phyloP scores from a whole-genome alignment of 1,140 invertebrate species.

The Brachionus calyciflorus region DNA sequence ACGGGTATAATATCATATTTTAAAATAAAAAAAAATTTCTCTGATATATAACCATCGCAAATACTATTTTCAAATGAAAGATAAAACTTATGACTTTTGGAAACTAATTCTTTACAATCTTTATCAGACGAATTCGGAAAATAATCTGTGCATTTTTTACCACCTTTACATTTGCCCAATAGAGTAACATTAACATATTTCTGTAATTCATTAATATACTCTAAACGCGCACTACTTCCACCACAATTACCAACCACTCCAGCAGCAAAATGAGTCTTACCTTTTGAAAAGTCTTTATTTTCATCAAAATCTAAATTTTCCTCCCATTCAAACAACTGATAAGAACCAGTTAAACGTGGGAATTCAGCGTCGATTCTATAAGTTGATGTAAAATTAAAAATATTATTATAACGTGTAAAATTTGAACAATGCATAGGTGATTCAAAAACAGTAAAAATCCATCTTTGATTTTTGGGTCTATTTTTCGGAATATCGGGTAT shows the following conservation, averaged over 20 bases:
- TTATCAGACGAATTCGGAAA: neutral
- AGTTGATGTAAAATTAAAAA: slow-evolving; percentile 35
- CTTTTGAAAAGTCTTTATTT: neutral
- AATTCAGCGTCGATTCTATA: slow-evolving; percentile 6
- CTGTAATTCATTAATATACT: neutral
- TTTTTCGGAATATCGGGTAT: neutral
- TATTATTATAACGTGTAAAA: neutral
- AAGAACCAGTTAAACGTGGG: neutral
- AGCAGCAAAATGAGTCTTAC: neutral
- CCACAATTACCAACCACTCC: neutral
- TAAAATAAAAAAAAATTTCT: slow-evolving; percentile 48
- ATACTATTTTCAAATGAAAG: slow-evolving; percentile 48
- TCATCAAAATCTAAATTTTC: neutral
- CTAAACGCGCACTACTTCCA: neutral
- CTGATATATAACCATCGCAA: slow-evolving; percentile 48
- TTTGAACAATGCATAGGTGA: neutral
- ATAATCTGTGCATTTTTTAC: neutral
- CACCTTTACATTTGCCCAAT: slow-evolving; percentile 43
- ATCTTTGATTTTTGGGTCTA: slow-evolving; percentile 30
- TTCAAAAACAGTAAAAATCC: slow-evolving; percentile 21
- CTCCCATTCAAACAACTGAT: neutral
- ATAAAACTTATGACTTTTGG: slow-evolving; percentile 46
- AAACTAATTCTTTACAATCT: neutral
- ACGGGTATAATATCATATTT: slow-evolving; percentile 45
- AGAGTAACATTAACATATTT: neutral